A percentile compares a stretch with the other conserved stretches of the same genome.
These are phyloP conservation scores for Stomatorhinus ivindoensis DNA, from an alignment of 2,113 vertebrate species.

Conservation along the genomic window DNA sequence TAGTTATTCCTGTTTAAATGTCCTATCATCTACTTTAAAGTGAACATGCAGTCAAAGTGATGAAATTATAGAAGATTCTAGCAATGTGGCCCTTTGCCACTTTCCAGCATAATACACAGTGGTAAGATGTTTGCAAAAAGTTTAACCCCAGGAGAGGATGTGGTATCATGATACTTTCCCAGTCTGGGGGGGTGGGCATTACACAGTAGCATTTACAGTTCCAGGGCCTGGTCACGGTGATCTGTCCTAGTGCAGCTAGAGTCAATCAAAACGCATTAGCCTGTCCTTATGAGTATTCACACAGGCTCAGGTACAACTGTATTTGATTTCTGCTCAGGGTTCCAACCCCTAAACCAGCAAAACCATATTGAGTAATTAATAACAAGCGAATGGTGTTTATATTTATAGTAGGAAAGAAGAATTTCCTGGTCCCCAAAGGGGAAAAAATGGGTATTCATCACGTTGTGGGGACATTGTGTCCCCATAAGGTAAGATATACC, in stretches of 20 bases:
- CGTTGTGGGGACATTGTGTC: too few species aligned
- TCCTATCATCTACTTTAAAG: not conserved
- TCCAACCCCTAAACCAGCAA: not conserved
- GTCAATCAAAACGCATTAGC: constrained; percentile 31
- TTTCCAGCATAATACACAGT: not conserved
- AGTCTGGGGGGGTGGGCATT: constrained; percentile 1
- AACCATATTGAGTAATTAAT: not conserved
- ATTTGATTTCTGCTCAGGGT: not conserved
- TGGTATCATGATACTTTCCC: constrained; percentile 31
- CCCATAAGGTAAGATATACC: too few species aligned
- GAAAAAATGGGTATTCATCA: too few species aligned
- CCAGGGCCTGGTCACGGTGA: constrained; percentile 12
- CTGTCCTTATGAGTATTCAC: not conserved
- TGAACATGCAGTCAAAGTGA: not conserved
- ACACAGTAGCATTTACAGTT: not conserved
- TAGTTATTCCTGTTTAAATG: not conserved
- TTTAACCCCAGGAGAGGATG: constrained; percentile 12
- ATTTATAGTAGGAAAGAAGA: not conserved
- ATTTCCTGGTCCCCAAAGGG: not conserved
- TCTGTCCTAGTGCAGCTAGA: constrained; percentile 27
- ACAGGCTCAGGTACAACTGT: not conserved
- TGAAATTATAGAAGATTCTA: not conserved
- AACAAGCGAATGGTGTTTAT: not conserved
- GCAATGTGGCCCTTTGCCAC: not conserved
- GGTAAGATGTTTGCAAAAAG: not conserved